Evolutionary conservation across 2,888 invertebrate species (phyloP), one percentile per base, ranked within the genome.

Genomic region (Ormyrus labotus): DNA sequence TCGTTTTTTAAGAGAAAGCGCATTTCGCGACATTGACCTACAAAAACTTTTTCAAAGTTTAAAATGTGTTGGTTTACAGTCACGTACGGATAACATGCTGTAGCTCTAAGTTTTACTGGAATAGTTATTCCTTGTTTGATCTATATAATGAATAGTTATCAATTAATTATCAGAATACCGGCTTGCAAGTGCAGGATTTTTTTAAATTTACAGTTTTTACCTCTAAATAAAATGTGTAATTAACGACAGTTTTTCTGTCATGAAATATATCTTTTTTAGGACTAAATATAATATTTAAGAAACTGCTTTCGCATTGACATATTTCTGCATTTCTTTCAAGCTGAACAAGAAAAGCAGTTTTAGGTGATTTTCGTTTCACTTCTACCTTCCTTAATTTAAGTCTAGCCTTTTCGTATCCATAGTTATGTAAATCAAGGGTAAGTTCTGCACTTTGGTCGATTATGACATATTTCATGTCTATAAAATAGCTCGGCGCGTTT

Each of bases 81-180:
- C 8, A 94, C 87, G 79, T 91, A 92, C 0, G 94, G 94, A 57
- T 93, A 92, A 11, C 94, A 93, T 65, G 94, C 93, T 10, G 92
- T 88, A 6, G 93, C 94, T 85, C 90, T 92, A 11, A 94, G 90
- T 55, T 91, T 88, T 51, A 94, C 88, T 0, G 94, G 94, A 78
- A 94, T 92, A n/a, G 90, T 92, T 34, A 92, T 91, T 19, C 94
- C 94, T 85, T 93, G 92, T 0, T 91, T 91, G 6, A 94, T 92
- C 93, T 93, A 69, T 51, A 76, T 34, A 34, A 34, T 34, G 3
- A 34, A 4, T 34, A 48, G 6, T 48, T n/a, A 2, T 9, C 47
- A 10, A 60, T 67, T 58, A 10, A 61, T 11, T 48, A 34, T 34
- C 34, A 34, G 34, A 34, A 34, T 34, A 13, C 0, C 7, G 19